Base-by-base conservation (phyloP, 2,888 invertebrate genomes). In the Athetis lepigone region DNA sequence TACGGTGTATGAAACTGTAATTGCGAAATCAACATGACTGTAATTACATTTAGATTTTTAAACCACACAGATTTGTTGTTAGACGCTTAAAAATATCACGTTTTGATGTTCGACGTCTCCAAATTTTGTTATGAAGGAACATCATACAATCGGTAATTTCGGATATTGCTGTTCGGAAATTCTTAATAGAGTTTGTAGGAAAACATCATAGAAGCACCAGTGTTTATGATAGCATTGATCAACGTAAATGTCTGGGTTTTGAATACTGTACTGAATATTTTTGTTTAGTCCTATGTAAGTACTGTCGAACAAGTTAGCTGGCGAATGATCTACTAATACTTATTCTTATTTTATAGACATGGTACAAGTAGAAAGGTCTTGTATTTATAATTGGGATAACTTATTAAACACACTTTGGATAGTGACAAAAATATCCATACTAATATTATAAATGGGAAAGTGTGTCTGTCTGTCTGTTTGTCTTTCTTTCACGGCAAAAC, bases 21-120 rank as follows among this genome's bases (percentile, higher is more conserved):
- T 74, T 69, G 49, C 49, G 55, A 69, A 69, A 78, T 64, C 46
- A 40, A 18, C 29, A 40, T 40, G 33, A 18, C 36, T 57, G 39
- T 71, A 56, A 65, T 60, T 65, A 66, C 40, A n/a, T 21, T 49
- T 45, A 54, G 23, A 33, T 54, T 52, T 49, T 70, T 71, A 46
- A 37, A 40, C n/a, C 23, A 27, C 36, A 46, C 43, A 52, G 40
- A 19, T 27, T 36, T 40, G 33, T 54, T 36, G n/a, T 21, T 39
- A 73, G 37, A 39, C n/a, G 0, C 40, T 27, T 18, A 0, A 13
- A 45, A 39, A 39, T 62, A n/a, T 7, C 4, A 23, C 1, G 11
- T 27, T 6, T n/a, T 3, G 9, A 25, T 33, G 5, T 33, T 5
- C 11, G 33, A n/a, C 66, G 9, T 16, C 4, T 56, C 9, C 16